phyloP scores from a whole-genome alignment of 2,888 invertebrate species.

The Athripsodes cinereus region DNA sequence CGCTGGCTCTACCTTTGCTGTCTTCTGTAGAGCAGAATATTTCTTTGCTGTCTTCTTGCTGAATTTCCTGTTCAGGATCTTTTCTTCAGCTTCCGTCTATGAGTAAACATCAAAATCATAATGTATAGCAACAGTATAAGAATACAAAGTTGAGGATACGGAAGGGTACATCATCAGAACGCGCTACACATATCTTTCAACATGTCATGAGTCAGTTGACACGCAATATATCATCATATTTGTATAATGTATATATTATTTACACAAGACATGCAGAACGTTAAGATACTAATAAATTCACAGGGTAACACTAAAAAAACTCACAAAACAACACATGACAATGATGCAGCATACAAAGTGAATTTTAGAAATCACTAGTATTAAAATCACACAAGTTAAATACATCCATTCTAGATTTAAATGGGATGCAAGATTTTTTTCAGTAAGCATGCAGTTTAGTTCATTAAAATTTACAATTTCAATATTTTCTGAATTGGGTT shows the following conservation, averaged over 20 bases:
- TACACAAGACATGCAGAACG: no score
- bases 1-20: slow-evolving; percentile 88
- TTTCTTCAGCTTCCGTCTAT: slow-evolving; percentile 87
- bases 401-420: no score
- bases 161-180: not conserved
- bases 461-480: no score
- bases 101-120: not conserved
- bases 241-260: no score
- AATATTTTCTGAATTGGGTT: no score
- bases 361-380: not conserved
- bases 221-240: slow-evolving; percentile 52
- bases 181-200: slow-evolving; percentile 1
- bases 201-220: slow-evolving; percentile 49
- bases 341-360: no score
- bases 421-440: no score
- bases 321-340: no score
- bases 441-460: no score
- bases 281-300: no score
- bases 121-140: not conserved
- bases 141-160: no score
- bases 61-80: slow-evolving; percentile 86
- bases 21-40: slow-evolving; percentile 86
- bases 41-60: slow-evolving; percentile 91
- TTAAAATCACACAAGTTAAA: not conserved
- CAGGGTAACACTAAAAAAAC: no score